Conservation (phyloP, 1,140 invertebrate genomes). For the Andrena cerasifolii region DNA sequence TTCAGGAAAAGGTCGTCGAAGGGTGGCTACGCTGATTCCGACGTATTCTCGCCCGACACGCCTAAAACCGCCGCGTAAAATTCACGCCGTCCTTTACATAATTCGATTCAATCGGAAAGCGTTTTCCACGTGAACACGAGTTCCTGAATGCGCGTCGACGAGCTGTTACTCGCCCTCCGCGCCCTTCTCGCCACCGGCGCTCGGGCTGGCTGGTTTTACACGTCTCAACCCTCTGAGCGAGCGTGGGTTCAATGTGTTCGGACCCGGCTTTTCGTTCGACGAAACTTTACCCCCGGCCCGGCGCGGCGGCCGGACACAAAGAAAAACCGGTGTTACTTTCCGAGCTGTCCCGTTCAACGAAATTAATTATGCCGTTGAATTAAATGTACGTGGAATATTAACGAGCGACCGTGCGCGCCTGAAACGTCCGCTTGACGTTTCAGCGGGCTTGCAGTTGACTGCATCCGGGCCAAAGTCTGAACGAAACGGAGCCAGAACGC, state of each 20-base stretch:
- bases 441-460: too few species aligned
- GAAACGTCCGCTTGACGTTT: constrained; percentile 5
- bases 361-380: constrained; percentile 55
- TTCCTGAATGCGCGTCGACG: constrained; percentile 56
- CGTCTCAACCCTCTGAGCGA: constrained; percentile 35
- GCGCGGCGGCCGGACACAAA: constrained; percentile 12
- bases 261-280: constrained; percentile 29
- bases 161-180: constrained; percentile 5
- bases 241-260: constrained; percentile 52
- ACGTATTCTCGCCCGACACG: constrained; percentile 53
- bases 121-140: constrained; percentile 58
- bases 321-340: constrained; percentile 36
- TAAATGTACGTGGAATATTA: constrained; percentile 30
- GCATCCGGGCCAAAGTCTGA: too few species aligned
- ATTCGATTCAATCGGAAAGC: constrained; percentile 70
- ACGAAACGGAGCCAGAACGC: too few species aligned
- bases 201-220: constrained; percentile 26
- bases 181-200: neutral
- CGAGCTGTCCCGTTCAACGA: neutral
- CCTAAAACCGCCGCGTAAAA: constrained; percentile 59
- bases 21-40: constrained; percentile 36
- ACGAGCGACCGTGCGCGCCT: constrained; percentile 1
- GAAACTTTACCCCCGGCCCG: constrained; percentile 30
- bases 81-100: constrained; percentile 68
- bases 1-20: constrained; percentile 45